phyloP scores from a whole-genome alignment of 1,140 invertebrate species.

The Druon quercuslanigerum region DNA sequence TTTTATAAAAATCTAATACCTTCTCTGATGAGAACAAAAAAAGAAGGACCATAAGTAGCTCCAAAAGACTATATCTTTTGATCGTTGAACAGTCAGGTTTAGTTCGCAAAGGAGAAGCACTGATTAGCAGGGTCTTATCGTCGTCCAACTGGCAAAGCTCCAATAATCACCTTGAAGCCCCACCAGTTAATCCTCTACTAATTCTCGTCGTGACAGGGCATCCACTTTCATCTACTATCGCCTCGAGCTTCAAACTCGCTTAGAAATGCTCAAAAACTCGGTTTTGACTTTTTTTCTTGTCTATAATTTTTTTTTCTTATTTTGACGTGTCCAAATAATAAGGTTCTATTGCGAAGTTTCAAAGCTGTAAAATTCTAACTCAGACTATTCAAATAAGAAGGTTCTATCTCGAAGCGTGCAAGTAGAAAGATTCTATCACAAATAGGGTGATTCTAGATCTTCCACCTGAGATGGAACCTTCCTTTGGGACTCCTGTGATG shows the following conservation, averaged over 20 bases:
- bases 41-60: constrained; percentile 14
- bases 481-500: no score
- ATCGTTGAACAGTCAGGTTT: constrained; percentile 22
- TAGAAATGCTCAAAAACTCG: constrained; percentile 34
- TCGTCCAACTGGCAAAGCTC: constrained; percentile 67
- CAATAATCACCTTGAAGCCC: constrained; percentile 70
- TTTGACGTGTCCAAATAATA: no score
- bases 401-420: no score
- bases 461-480: no score
- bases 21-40: no score
- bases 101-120: constrained; percentile 46
- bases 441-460: no score
- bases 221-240: constrained; percentile 48
- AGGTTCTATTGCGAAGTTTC: no score
- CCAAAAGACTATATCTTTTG: constrained; percentile 8
- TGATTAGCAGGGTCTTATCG: constrained; percentile 69
- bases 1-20: no score
- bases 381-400: no score
- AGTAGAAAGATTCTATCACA: no score
- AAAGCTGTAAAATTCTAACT: no score
- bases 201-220: constrained; percentile 65
- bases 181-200: constrained; percentile 67
- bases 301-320: neutral
- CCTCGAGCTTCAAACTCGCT: neutral
- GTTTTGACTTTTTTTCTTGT: constrained; percentile 25